phyloP scores from a whole-genome alignment of 1,140 invertebrate genomes.

The Augochlora pura region DNA sequence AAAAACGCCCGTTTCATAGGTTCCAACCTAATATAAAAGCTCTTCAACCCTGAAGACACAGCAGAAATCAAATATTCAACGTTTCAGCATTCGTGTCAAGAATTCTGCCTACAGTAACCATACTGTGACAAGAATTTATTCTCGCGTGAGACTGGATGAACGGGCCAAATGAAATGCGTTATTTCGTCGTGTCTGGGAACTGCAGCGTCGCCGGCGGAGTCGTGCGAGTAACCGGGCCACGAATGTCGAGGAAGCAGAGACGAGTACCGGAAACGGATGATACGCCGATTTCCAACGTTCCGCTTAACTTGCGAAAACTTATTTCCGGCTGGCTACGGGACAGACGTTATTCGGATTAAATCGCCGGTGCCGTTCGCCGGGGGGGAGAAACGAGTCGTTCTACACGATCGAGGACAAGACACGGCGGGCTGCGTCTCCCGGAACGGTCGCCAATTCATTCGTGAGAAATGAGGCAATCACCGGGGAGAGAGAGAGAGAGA shows the following conservation, averaged over 20 bases:
- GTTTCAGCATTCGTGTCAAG: too few relatives aligned
- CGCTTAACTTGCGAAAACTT: slow-evolving; percentile 46
- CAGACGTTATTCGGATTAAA: slow-evolving; percentile 49
- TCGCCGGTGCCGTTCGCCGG: slow-evolving; percentile 13
- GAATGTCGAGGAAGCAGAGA: neutral
- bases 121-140: too few relatives aligned
- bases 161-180: too few relatives aligned
- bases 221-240: neutral
- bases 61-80: too few relatives aligned
- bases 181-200: too few relatives aligned
- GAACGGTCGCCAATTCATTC: slow-evolving; percentile 7
- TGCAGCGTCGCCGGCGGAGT: neutral
- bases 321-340: slow-evolving; percentile 33
- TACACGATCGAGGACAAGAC: neutral
- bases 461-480: slow-evolving; percentile 7
- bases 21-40: too few relatives aligned
- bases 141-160: too few relatives aligned
- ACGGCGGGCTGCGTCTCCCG: neutral
- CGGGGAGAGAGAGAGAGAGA: too few relatives aligned
- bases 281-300: slow-evolving; percentile 31
- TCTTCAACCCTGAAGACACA: too few relatives aligned
- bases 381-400: neutral
- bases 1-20: too few relatives aligned
- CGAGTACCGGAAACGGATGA: neutral
- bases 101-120: too few relatives aligned